Evolutionary conservation across 2,888 invertebrate genomes (phyloP).

Genomic region (Synergus laeviventris): DNA sequence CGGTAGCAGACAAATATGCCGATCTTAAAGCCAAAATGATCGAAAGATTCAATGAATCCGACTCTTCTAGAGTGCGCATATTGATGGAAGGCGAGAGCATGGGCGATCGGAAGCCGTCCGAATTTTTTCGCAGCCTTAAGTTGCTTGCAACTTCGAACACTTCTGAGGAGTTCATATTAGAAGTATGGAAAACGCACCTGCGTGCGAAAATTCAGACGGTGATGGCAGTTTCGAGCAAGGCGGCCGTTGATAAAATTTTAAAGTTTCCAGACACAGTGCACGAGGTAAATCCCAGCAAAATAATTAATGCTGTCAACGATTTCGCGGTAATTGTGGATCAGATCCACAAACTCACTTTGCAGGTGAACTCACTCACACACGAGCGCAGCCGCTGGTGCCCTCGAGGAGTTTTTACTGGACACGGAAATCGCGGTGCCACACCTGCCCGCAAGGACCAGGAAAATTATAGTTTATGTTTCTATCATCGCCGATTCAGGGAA

Average conservation of each 20-base stretch:
- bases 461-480: constrained; percentile 2
- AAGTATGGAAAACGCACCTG: neutral
- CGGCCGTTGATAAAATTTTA: too few species aligned
- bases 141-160: neutral
- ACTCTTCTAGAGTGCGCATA: constrained; percentile 5
- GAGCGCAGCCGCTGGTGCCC: too few species aligned
- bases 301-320: too few species aligned
- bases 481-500: constrained; percentile 12
- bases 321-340: neutral
- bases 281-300: neutral
- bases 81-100: constrained; percentile 13
- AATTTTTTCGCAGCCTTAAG: constrained; percentile 21
- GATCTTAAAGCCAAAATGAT: neutral
- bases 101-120: constrained; percentile 38
- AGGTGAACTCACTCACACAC: neutral
- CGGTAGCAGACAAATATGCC: constrained; percentile 14
- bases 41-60: constrained; percentile 37
- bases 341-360: neutral
- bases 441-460: too few species aligned
- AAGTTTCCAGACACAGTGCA: neutral
- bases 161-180: neutral
- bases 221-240: too few species aligned
- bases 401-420: too few species aligned
- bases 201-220: neutral
- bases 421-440: too few species aligned